Percentiles rank a stretch among this genome's conserved stretches.
These are phyloP conservation scores for Grantiella picta DNA, from an alignment of 2,113 vertebrate genomes.

Conservation along the genomic window DNA sequence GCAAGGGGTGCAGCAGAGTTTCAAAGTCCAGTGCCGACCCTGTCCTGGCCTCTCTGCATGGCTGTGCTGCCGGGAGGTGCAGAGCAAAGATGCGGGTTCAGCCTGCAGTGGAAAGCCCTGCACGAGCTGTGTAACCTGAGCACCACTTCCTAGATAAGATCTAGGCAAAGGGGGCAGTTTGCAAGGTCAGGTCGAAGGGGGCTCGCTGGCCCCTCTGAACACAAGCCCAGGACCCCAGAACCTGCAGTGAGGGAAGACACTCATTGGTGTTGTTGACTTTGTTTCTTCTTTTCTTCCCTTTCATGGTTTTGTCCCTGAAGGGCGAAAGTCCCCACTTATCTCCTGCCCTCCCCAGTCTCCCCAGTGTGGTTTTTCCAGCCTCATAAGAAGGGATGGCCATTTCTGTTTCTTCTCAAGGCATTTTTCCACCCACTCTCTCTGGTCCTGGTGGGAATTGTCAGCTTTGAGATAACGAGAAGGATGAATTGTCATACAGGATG, in stretches of 20 bases:
- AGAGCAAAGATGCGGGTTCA: background rate
- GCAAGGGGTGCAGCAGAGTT: background rate
- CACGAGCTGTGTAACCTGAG: background rate
- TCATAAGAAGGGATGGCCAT: background rate
- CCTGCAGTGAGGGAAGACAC: background rate
- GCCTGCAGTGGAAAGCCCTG: background rate
- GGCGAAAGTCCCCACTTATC: background rate
- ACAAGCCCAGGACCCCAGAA: background rate
- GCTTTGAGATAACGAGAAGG: constrained; percentile 65
- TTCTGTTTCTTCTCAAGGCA: constrained; percentile 73
- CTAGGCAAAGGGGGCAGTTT: background rate
- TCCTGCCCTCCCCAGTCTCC: background rate
- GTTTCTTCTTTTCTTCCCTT: background rate
- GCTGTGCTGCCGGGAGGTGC: background rate
- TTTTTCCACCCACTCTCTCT: constrained; percentile 64
- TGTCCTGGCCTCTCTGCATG: accelerated
- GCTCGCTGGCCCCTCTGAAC: background rate
- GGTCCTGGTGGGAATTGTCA: constrained; percentile 72
- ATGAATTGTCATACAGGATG: constrained; percentile 73
- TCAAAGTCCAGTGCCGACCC: background rate
- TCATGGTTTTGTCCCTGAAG: background rate
- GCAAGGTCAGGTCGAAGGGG: background rate
- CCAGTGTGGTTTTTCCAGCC: background rate
- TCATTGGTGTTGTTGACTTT: accelerated
- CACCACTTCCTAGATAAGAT: background rate